phyloP scores from a whole-genome alignment of 1,140 invertebrate genomes.

The Cydia splendana region DNA sequence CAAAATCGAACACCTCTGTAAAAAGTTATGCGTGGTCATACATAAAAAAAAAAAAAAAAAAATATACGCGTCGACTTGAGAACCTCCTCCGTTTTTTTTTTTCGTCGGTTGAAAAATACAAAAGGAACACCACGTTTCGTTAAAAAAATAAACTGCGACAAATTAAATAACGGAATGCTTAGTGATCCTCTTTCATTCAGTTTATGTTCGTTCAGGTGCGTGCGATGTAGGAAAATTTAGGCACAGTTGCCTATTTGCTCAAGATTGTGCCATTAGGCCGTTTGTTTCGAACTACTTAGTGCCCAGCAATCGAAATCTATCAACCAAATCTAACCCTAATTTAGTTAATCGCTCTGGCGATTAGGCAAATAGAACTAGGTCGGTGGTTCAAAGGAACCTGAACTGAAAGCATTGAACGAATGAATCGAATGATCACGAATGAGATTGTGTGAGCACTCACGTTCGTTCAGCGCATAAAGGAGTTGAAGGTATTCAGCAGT shows the following conservation, averaged over 20 bases:
- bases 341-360: conserved; percentile 3
- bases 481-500: too few relatives aligned
- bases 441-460: conserved; percentile 7
- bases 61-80: too few relatives aligned
- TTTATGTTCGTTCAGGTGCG: too few relatives aligned
- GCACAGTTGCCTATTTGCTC: background rate
- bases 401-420: conserved; percentile 9
- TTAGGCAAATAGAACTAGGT: conserved; percentile 23
- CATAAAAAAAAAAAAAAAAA: too few relatives aligned
- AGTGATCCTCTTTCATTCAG: too few relatives aligned
- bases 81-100: too few relatives aligned
- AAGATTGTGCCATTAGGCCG: conserved; percentile 2
- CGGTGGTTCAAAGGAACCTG: conserved; percentile 13
- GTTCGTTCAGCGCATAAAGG: background rate
- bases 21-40: too few relatives aligned
- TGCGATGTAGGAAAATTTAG: background rate
- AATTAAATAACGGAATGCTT: too few relatives aligned
- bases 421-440: conserved; percentile 3
- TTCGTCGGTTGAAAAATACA: too few relatives aligned
- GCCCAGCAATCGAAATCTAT: background rate
- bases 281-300: conserved; percentile 2
- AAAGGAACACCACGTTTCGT: too few relatives aligned
- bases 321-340: conserved; percentile 23
- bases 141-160: too few relatives aligned
- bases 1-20: too few relatives aligned